phyloP scores from a whole-genome alignment of 2,797 vertebrate species.

The Alfaro cultratus region DNA sequence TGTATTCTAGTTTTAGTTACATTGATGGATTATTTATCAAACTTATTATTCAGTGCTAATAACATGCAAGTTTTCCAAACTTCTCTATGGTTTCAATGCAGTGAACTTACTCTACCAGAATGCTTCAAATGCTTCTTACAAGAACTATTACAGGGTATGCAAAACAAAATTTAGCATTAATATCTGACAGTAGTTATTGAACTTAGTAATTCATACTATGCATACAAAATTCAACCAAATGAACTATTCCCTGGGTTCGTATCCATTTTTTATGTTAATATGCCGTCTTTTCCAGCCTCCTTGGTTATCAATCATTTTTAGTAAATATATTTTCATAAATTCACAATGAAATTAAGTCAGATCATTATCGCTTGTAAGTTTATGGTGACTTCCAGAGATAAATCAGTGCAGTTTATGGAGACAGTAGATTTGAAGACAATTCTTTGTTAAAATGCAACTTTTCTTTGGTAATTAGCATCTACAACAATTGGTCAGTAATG shows the following conservation, averaged over 20 bases:
- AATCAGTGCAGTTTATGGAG: not conserved
- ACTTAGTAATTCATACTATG: not conserved
- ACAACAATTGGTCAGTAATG: not conserved
- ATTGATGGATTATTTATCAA: not conserved
- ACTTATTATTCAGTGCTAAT: not conserved
- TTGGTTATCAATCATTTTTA: not conserved
- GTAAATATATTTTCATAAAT: too few relatives aligned
- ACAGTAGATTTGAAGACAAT: not conserved
- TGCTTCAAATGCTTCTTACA: not conserved
- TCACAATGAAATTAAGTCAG: not conserved
- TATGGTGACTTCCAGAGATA: not conserved
- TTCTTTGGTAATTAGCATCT: not conserved
- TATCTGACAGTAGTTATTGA: not conserved
- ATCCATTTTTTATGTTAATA: not conserved
- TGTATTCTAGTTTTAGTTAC: not conserved
- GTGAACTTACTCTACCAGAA: not conserved
- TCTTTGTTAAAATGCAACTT: not conserved
- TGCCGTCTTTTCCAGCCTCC: not conserved
- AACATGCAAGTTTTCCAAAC: not conserved
- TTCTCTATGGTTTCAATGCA: not conserved
- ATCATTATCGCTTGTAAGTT: not conserved
- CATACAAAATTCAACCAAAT: not conserved
- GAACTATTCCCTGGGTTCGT: not conserved
- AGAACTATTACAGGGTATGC: not conserved
- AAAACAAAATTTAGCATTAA: not conserved